Base-by-base conservation (phyloP, 2,113 vertebrate genomes). In the Ceuthmochares aereus region DNA sequence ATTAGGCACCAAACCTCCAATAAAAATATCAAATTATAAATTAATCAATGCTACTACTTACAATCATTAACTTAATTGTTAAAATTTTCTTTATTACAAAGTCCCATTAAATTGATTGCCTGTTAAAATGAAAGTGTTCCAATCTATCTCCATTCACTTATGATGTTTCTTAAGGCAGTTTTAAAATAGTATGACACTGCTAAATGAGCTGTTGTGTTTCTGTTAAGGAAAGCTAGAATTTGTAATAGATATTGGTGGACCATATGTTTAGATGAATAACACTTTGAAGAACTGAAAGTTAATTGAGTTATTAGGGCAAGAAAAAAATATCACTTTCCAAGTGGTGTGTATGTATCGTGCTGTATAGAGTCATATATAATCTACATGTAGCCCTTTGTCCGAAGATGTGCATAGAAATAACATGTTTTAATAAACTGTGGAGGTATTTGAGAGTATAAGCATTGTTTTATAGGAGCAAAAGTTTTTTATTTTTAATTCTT, bases 371-470 rank as follows among this genome's bases (percentile, higher is more conserved):
- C 60, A 4, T 32, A 15, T 51, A 22, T 84, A 74, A 70, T 9
- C 14, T 87, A 25, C 60, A 54, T 23, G 30, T 49, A 67, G 17
- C 16, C 21, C 36, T 81, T 81, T 63, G 27, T 55, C 25, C 56
- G 12, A 84, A 52, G 34, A 11, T 47, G 20, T 23, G 7, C 73
- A 68, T 93, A 98, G 92, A 94, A 94, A 97, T 82, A 96, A 97
- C 72, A 82, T 97, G 95, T 77, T 95, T 98, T 96, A 95, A 98
- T 95, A 98, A 97, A 96, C 89, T 98, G 84, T 98, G 98, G 95
- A 97, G 97, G 87, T 98, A 98, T 36, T 97, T 97, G 32, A 97
- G 96, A 95, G 90, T 98, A 98, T 97, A 96, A 98, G 97, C 18
- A 52, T 16, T 29, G 25, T 81, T 86, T 84, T 36, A 8, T 56